Evolutionary conservation across 2,113 vertebrate genomes (phyloP), one percentile per base, ranked within the genome.

Genomic region (Corydoras sp.): DNA sequence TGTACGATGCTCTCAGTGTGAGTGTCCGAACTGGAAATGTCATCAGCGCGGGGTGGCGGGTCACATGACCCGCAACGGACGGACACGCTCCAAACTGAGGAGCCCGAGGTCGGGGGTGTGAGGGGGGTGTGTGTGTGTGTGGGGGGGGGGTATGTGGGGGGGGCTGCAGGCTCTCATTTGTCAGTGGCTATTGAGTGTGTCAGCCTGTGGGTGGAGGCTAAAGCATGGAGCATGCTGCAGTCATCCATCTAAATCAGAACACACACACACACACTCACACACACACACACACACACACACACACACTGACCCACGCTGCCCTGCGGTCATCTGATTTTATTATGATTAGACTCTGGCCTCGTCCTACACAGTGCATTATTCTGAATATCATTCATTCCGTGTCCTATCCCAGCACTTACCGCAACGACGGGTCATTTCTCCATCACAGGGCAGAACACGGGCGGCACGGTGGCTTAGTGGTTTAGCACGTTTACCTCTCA

Each of bases 161-260:
- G 64, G 59, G 68, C 67, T 70, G 77, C 77, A 76, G 4, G 77
- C 77, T 79, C 81, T 77, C 73, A 80, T 87, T 83, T 54, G 71
- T 87, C 82, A 80, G 78, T 77, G 65, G 69, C 80, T 74, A 78
- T 83, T 78, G 83, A 79, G 75, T 76, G 65, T 70, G 77, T 80
- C 79, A 76, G 63, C 2, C 68, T 73, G 76, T 82, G 71, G 71
- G 72, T 78, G 54, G 76, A 81, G 78, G 79, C 76, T 66, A 70
- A 70, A 61, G 74, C 73, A 68, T 76, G 77, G 77, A 80, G 74
- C 76, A 48, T 79, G 73, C 71, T 55, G 65, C 74, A 74, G 75
- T 76, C 78, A 84, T 85, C 76, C 68, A 81, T 87, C 78, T 69
- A 67, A 29, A 62, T 76, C 77, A 69, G 49, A 70, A 70, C 55